These are phyloP conservation scores for Tinea trinotella DNA, from an alignment of 2,888 invertebrate genomes.

Conservation along the genomic window DNA sequence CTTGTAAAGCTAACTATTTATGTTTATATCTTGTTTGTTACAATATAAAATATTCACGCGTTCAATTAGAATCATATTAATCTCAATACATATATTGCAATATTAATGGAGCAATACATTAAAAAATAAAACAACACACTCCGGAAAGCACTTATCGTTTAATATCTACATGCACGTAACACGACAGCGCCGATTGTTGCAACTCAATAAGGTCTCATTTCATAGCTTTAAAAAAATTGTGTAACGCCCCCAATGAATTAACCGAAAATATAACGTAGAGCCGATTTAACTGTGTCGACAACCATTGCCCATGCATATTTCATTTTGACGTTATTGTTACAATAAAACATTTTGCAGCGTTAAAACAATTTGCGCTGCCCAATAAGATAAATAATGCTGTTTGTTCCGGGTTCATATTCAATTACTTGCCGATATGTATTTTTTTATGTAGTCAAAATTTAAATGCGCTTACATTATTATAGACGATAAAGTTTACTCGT, in stretches of 20 bases:
- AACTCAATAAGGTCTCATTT: constrained; percentile 15
- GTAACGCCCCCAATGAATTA: constrained; percentile 7
- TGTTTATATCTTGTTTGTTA: not conserved
- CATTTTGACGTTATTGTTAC: constrained; percentile 8
- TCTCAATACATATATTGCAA: not conserved
- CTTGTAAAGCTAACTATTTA: not conserved
- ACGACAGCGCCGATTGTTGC: constrained; percentile 10
- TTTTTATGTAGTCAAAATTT: not conserved
- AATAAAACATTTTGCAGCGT: constrained; percentile 9
- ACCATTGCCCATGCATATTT: constrained; percentile 6
- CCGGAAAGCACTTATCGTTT: constrained; percentile 13
- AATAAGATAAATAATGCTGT: constrained; percentile 2
- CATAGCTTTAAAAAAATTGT: constrained; percentile 15
- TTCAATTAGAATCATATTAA: not conserved
- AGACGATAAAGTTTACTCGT: not conserved
- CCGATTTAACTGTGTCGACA: constrained; percentile 4
- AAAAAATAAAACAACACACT: not conserved
- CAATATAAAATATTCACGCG: not conserved
- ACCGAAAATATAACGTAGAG: constrained; percentile 5
- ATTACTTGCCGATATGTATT: not conserved
- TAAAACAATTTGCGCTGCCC: not conserved
- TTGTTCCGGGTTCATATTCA: constrained; percentile 9
- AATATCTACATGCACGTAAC: constrained; percentile 9
- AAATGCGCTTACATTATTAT: not conserved
- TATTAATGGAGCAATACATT: not conserved